phyloP scores from a whole-genome alignment of 2,888 invertebrate genomes.

The Anagyrus pseudococci region DNA sequence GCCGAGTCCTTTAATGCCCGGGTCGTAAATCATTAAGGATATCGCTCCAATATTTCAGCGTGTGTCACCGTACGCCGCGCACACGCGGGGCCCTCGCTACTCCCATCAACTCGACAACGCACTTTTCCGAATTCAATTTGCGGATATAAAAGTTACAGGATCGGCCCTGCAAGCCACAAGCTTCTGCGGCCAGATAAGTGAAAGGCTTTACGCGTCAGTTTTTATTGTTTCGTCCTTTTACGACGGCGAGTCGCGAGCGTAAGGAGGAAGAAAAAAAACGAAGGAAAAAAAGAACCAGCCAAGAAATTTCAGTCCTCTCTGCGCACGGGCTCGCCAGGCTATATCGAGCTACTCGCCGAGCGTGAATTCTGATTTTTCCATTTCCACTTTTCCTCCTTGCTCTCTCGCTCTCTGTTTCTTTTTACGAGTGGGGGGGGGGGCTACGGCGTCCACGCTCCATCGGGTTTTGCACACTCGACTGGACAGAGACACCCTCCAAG shows the following conservation, averaged over 20 bases:
- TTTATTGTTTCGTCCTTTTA: neutral
- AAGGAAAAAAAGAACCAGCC: too few species aligned
- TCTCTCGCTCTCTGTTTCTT: neutral
- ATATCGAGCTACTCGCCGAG: too few species aligned
- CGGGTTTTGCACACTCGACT: conserved; percentile 18
- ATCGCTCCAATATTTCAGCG: too few species aligned
- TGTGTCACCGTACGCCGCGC: too few species aligned
- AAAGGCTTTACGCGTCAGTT: too few species aligned
- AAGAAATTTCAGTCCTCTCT: neutral
- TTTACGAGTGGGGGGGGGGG: conserved; percentile 15
- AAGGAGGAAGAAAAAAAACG: too few species aligned
- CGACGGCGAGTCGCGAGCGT: neutral
- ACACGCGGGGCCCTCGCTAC: too few species aligned
- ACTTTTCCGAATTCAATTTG: conserved; percentile 28
- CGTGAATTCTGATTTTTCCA: conserved; percentile 37
- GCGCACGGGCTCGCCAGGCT: too few species aligned
- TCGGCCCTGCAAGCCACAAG: neutral
- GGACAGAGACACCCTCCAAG: too few species aligned
- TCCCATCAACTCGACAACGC: neutral
- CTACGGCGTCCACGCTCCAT: conserved; percentile 12
- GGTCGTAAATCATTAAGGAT: too few species aligned
- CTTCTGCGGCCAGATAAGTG: neutral
- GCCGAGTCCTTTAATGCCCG: too few species aligned
- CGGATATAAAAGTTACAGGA: conserved; percentile 17
- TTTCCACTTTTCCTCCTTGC: conserved; percentile 12